Evolutionary conservation across 2,888 invertebrate species (phyloP), one percentile per base, ranked within the genome.

Genomic region (Yponomeuta sedellus): DNA sequence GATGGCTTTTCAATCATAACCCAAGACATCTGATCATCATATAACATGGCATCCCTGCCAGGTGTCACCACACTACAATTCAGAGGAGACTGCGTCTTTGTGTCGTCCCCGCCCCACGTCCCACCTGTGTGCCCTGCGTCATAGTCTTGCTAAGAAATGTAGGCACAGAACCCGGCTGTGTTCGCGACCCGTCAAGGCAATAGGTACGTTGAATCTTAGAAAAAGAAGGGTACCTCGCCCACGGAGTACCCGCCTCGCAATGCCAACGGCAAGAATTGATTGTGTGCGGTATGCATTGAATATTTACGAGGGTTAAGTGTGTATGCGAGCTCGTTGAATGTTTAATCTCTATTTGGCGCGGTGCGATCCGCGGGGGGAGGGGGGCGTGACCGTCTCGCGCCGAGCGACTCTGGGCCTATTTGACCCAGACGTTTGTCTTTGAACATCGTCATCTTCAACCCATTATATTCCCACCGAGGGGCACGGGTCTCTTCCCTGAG

Each of bases 261-360:
- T 52, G 75, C 76, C 74, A 77, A 79, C 66, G 59, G 63, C 67
- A 69, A 85, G 87, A 89, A 91, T 89, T 89, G 88, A 88, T 90
- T 88, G 88, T 86, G 78, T 83, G 86, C 78, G 85, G 82, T 86
- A 82, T 82, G 77, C 72, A 71, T 81, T 86, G 88, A 88, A 90
- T 90, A 90, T 91, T 88, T 88, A 91, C 88, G 82, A 88, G 86
- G 86, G 88, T 86, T 87, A 89, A 89, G 90, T 89, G 89, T 89
- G 85, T 88, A 87, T 85, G 85, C 83, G 85, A 86, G 86, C 83
- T 85, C 85, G 81, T 82, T 90, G 90, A 91, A 91, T 91, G 87
- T 91, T 91, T 90, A 89, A 91, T 90, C 85, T 86, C 72, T 84
- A 81, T 85, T 84, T 83, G 84, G 81, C 70, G 71, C 73, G 71